A percentile compares a stretch with the other conserved stretches of the same genome.
These are phyloP conservation scores for Thalassoma bifasciatum DNA, from an alignment of 2,113 vertebrate genomes.

Conservation along the genomic window DNA sequence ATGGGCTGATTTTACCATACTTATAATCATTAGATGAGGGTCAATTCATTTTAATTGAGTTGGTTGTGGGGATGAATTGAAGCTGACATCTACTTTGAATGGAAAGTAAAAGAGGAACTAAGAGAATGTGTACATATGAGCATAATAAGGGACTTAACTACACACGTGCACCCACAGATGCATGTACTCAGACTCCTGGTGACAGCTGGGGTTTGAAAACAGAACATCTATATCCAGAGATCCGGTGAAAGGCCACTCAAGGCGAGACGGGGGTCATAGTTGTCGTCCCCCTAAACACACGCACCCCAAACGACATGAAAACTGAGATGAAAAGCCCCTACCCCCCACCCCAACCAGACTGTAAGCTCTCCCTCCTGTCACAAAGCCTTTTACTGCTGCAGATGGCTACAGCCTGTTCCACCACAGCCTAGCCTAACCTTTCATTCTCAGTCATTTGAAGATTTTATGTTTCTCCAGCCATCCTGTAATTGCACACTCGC, in stretches of 20 bases:
- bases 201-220: conserved; percentile 76
- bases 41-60: conserved; percentile 38
- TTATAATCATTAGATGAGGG: background rate
- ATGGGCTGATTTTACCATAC: conserved; percentile 9
- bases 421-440: conserved; percentile 51
- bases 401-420: conserved; percentile 29
- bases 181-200: conserved; percentile 27
- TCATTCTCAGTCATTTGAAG: conserved; percentile 50
- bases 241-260: conserved; percentile 53
- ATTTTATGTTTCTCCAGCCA: conserved; percentile 27
- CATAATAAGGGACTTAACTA: conserved; percentile 26
- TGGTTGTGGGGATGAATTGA: conserved; percentile 52
- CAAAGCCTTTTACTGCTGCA: conserved; percentile 19
- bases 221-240: conserved; percentile 75
- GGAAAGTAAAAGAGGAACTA: background rate
- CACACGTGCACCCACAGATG: conserved; percentile 18
- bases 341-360: conserved; percentile 19
- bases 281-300: conserved; percentile 59
- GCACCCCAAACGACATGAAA: conserved; percentile 65
- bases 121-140: conserved; percentile 18
- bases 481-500: conserved; percentile 38
- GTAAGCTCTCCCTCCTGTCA: conserved; percentile 8
- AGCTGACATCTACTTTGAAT: conserved; percentile 40
- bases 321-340: conserved; percentile 72
- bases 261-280: conserved; percentile 61